Evolutionary conservation across 2,888 invertebrate species (phyloP).

Genomic region (Drosophila putrida): DNA sequence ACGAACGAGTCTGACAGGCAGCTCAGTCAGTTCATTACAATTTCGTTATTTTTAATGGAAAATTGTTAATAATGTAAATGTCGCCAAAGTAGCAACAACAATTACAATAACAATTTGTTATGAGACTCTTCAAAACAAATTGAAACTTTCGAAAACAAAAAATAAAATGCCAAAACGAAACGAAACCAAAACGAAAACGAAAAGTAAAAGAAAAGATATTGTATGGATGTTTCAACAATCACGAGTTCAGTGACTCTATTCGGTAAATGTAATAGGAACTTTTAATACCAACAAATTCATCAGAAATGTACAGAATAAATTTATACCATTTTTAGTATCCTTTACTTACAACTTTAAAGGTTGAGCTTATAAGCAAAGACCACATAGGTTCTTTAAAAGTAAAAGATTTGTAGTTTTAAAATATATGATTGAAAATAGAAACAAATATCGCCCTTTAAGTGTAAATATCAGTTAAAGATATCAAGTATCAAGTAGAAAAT

Average conservation of each 20-base stretch:
- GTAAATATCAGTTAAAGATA: no score
- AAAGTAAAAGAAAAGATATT: conserved; percentile 4
- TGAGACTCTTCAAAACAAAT: conserved; percentile 28
- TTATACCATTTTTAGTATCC: not conserved
- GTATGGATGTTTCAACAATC: conserved; percentile 8
- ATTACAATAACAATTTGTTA: conserved; percentile 20
- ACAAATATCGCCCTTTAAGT: no score
- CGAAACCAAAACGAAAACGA: conserved; percentile 14
- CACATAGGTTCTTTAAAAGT: no score
- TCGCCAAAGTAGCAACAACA: conserved; percentile 29
- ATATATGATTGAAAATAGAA: no score
- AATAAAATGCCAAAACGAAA: conserved; percentile 10
- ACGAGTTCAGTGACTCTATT: conserved; percentile 52
- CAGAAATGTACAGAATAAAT: not conserved
- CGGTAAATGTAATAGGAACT: not conserved
- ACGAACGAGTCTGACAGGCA: conserved; percentile 26
- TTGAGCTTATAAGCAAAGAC: no score
- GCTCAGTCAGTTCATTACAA: conserved; percentile 33
- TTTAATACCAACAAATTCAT: not conserved
- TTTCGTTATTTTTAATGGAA: conserved; percentile 40
- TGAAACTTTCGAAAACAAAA: conserved; percentile 49
- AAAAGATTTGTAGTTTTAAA: no score
- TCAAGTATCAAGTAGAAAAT: not conserved
- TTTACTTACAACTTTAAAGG: not conserved
- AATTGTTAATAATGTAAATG: conserved; percentile 41